Evolutionary conservation across 2,888 invertebrate genomes (phyloP).

Genomic region (Drosophila anomalata): DNA sequence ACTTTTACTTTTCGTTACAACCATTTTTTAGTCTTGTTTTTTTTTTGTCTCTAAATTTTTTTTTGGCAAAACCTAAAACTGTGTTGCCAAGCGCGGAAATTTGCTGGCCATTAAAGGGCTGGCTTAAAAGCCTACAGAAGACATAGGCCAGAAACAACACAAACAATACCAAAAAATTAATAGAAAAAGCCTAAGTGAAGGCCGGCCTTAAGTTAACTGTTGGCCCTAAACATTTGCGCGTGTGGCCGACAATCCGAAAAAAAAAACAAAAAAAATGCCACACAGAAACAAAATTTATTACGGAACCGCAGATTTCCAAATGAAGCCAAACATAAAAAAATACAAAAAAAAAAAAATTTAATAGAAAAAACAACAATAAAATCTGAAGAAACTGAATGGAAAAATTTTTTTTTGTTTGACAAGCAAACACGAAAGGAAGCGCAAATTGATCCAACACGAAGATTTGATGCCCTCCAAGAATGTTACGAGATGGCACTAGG

Average conservation of each 20-base stretch:
- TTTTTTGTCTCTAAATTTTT: not conserved
- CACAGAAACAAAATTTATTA: slow-evolving; percentile 36
- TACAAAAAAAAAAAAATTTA: slow-evolving; percentile 5
- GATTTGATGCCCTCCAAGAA: slow-evolving; percentile 3
- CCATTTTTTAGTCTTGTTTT: slow-evolving; percentile 1
- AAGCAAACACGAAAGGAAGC: slow-evolving; percentile 40
- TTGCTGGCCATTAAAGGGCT: slow-evolving; percentile 53
- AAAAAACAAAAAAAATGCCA: slow-evolving; percentile 11
- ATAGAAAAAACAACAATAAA: not conserved
- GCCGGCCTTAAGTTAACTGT: slow-evolving; percentile 46
- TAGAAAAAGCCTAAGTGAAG: slow-evolving; percentile 43
- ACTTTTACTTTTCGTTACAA: slow-evolving; percentile 66
- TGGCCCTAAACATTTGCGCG: slow-evolving; percentile 43
- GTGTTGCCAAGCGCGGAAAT: slow-evolving; percentile 58
- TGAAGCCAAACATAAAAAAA: slow-evolving; percentile 14
- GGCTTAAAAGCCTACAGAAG: slow-evolving; percentile 28
- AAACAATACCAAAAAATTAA: slow-evolving; percentile 28
- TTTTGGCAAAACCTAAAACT: slow-evolving; percentile 18
- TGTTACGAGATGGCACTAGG: not conserved
- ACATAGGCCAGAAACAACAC: slow-evolving; percentile 5
- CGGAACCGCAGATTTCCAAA: slow-evolving; percentile 45
- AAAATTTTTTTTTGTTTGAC: slow-evolving; percentile 36
- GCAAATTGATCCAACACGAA: slow-evolving; percentile 4
- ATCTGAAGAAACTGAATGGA: slow-evolving; percentile 15
- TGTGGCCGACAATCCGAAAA: slow-evolving; percentile 14